Base-by-base conservation (phyloP, 35 echinoderm and acorn worm species). In the Apostichopus parvimensis region DNA sequence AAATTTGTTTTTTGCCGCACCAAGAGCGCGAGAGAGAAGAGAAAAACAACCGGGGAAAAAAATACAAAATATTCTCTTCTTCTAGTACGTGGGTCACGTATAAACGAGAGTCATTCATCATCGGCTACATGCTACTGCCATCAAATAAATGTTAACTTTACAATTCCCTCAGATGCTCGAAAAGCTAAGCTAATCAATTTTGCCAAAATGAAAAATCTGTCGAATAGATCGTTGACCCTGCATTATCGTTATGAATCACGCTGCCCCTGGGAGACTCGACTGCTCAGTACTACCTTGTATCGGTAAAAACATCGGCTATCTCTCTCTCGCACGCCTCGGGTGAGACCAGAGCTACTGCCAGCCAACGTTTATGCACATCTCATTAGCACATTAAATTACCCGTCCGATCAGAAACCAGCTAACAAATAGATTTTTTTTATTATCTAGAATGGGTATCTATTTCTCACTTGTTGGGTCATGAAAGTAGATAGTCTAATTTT, bases 71-170 rank as follows among this genome's bases (percentile, higher is more conserved):
- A 61, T 11, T 11, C 10, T 59, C 58, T 0, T 8, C 58, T 61
- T 12, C 58, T 61, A 1, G 58, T 75, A 45, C 34, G 34, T 45
- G 71, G 71, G 71, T 75, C 71, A 75, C 17, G 18, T 75, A 73
- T 65, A 68, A 68, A 75, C 71, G 15, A 75, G 20, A 75, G 17
- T n/a, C 71, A 75, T 75, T 75, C 71, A n/a, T 75, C 71, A 75
- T 75, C 71, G 17, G 71, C 71, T 18, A 75, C 71, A 75, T 75
- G 71, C 71, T 75, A 14, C 21, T 21, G 13, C 71, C 21, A 5
- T 84, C 17, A 24, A 56, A 84, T 84, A 84, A 84, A 84, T 84
- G 81, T 84, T 84, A 84, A 84, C 81, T 56, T 84, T 60, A 15
- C 81, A 24, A 84, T 84, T 84, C 21, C 81, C 81, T 55, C 57